Evolutionary conservation across 2,797 vertebrate genomes (phyloP).

Genomic region (Psittacula derbiana): DNA sequence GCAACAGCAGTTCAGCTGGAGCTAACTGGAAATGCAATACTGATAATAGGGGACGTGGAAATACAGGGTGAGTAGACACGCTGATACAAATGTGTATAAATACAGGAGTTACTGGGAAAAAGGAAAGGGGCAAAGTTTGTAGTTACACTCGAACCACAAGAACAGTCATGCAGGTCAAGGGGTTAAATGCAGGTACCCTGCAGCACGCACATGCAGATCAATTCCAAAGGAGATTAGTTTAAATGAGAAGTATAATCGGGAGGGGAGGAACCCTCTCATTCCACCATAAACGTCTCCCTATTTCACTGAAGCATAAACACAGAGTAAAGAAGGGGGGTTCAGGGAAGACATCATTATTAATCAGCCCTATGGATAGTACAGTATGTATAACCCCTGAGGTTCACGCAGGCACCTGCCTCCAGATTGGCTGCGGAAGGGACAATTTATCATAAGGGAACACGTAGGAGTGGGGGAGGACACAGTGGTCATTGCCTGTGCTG

Average conservation of each 20-base stretch:
- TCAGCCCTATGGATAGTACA: slow-evolving; percentile 45
- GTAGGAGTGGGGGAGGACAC: slow-evolving; percentile 64
- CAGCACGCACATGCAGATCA: slow-evolving; percentile 33
- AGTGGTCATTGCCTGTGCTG: slow-evolving; percentile 59
- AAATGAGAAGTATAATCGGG: slow-evolving; percentile 46
- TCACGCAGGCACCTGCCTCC: slow-evolving; percentile 71
- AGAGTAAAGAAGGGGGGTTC: slow-evolving; percentile 25
- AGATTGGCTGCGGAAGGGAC: slow-evolving; percentile 45
- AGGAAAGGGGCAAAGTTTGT: neutral
- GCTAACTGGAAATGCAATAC: neutral
- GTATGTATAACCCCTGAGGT: slow-evolving; percentile 62
- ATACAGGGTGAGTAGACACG: neutral
- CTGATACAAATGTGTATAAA: neutral
- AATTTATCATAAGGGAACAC: slow-evolving; percentile 72
- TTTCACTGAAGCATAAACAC: slow-evolving; percentile 61
- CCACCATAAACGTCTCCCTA: slow-evolving; percentile 49
- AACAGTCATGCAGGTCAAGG: neutral
- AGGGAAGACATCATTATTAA: slow-evolving; percentile 57
- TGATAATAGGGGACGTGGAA: neutral
- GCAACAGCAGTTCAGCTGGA: neutral
- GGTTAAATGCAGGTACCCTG: neutral
- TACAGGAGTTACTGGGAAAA: neutral
- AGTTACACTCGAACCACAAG: neutral
- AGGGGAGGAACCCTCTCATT: slow-evolving; percentile 62
- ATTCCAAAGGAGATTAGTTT: slow-evolving; percentile 41